Percentiles rank a stretch among this genome's conserved stretches.
Evolutionary conservation across 2,888 invertebrate genomes (phyloP).

Genomic region (Lamellibrachia columna): DNA sequence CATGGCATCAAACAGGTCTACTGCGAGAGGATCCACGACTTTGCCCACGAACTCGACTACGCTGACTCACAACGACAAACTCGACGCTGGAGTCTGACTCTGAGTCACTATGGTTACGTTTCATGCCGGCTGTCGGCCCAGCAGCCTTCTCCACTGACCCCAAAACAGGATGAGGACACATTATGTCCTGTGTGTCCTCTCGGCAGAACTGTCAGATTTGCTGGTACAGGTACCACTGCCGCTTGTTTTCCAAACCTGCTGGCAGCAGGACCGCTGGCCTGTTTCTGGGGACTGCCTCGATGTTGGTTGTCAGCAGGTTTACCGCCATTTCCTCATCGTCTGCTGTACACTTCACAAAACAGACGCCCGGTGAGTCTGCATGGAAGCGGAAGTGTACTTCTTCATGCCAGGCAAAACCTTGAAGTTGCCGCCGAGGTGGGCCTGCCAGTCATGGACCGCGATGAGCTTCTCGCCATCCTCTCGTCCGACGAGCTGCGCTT

Average conservation of each 20-base stretch:
- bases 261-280: not conserved
- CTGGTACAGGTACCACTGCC: not conserved
- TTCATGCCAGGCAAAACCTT: conserved; percentile 21
- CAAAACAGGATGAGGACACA: not conserved
- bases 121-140: not conserved
- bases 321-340: not conserved
- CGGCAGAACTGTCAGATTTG: not conserved
- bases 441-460: conserved; percentile 24
- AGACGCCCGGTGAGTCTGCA: not conserved
- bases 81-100: not conserved
- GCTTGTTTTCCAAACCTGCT: not conserved
- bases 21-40: not conserved
- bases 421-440: not conserved
- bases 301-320: not conserved
- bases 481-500: conserved; percentile 23
- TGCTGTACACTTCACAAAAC: not conserved
- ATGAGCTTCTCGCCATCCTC: conserved; percentile 18
- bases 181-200: not conserved
- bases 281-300: not conserved
- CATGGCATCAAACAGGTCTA: not conserved
- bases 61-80: not conserved
- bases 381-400: not conserved
- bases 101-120: not conserved
- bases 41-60: not conserved
- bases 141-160: not conserved